Evolutionary conservation across 1,140 invertebrate genomes (phyloP), one percentile per base, ranked within the genome.

Genomic region (Drosophila auraria): DNA sequence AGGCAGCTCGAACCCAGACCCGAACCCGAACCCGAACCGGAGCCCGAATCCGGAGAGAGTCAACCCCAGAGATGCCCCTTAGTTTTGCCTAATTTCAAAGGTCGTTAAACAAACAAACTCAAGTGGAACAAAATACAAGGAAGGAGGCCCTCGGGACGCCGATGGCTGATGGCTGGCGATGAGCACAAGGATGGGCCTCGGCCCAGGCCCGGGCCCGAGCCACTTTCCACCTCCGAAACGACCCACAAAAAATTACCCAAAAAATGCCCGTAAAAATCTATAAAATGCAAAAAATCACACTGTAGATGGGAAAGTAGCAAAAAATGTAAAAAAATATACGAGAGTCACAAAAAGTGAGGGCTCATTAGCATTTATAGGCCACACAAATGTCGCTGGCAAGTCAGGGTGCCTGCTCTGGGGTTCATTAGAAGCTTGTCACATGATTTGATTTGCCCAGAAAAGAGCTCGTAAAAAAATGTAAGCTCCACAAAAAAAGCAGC

Each of bases 41-140:
- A 40, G 7, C 33, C 20, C 20, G 20, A 20, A 20, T 20, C 50
- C n/a, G 11, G 11, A 38, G 49, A 44, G 38, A 15, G 33, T 17
- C 73, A 75, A 75, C 60, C 47, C 75, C 73, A 56, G 72, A 49
- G 42, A 27, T 6, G 12, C 56, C 86, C 86, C 87, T 86, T 61
- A 82, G 86, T 86, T 89, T 56, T 89, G 86, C 86, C 86, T 89
- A 92, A 92, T 92, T 92, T 92, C 91, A 92, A 92, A 92, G 91
- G 91, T 92, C 91, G 91, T 92, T 92, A 92, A 92, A 81, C 91
- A 92, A 92, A 92, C 91, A 92, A 91, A 92, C 91, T 92, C 83
- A 92, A 92, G 91, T 92, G 91, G 87, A 92, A 92, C 91, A 82
- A 89, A 89, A 89, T 89, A 78, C 86, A 79, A 40, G 64, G 75